A percentile compares a stretch with the other conserved stretches of the same genome.
phyloP scores from a whole-genome alignment of 2,888 invertebrate species.

The Minunthozetes semirufus region DNA sequence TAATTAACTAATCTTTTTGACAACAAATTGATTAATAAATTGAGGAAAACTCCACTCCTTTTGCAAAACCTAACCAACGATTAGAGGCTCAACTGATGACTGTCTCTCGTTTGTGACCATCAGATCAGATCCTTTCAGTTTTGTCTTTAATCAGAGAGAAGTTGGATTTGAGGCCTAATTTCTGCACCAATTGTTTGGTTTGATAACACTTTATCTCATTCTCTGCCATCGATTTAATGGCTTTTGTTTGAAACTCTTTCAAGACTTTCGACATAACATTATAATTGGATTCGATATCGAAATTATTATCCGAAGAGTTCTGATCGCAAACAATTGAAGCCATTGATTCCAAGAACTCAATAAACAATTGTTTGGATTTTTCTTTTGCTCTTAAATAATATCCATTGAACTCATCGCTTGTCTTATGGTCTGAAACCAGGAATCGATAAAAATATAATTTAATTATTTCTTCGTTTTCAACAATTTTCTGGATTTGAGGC shows the following conservation, averaged over 20 bases:
- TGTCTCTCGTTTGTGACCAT: neutral
- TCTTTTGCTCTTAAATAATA: neutral
- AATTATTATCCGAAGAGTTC: neutral
- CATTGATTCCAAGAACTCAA: neutral
- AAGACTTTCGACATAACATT: neutral
- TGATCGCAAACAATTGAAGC: neutral
- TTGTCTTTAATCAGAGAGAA: neutral
- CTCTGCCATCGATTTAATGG: constrained; percentile 1
- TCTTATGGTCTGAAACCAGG: neutral
- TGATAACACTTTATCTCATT: constrained; percentile 49
- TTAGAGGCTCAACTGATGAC: neutral
- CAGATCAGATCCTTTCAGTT: neutral
- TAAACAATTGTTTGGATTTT: neutral
- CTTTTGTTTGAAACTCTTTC: neutral
- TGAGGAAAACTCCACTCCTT: too few species aligned
- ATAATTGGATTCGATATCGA: neutral
- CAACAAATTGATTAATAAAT: too few species aligned
- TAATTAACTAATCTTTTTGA: neutral
- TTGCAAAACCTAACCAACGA: too few species aligned
- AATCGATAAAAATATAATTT: constrained; percentile 23
- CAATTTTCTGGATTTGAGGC: neutral
- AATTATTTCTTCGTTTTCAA: neutral
- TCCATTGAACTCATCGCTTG: neutral
- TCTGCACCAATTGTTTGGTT: constrained; percentile 72
- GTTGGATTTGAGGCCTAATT: constrained; percentile 57